Evolutionary conservation across 1,140 invertebrate genomes (phyloP).

Genomic region (Ephestia elutella): DNA sequence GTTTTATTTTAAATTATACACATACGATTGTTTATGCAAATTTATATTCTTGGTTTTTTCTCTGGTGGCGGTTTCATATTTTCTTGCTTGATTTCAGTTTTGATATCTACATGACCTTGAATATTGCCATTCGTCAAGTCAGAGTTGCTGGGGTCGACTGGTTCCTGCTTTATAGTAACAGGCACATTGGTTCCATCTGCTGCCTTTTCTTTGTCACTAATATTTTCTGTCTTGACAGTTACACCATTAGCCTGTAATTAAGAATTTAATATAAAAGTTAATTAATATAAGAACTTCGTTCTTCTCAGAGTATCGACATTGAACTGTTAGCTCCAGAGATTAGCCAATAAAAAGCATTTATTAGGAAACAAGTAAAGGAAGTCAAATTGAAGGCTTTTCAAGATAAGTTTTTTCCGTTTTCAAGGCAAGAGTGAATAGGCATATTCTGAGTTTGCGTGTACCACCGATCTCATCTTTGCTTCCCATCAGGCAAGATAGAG

Average conservation of each 20-base stretch:
- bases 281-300: not conserved
- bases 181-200: conserved; percentile 42
- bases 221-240: conserved; percentile 63
- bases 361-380: too few species aligned
- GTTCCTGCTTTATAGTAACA: conserved; percentile 69
- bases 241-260: conserved; percentile 57
- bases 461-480: too few species aligned
- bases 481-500: too few species aligned
- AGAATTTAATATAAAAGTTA: not conserved
- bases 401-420: too few species aligned
- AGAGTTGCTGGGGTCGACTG: conserved; percentile 47
- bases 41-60: conserved; percentile 80
- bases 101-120: conserved; percentile 67
- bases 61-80: conserved; percentile 92
- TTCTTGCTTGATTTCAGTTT: conserved; percentile 82
- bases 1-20: conserved; percentile 6
- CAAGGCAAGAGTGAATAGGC: too few species aligned
- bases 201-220: conserved; percentile 55
- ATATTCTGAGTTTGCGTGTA: too few species aligned
- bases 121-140: conserved; percentile 61
- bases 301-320: too few species aligned
- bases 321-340: too few species aligned
- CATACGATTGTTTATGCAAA: not conserved
- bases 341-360: too few species aligned
- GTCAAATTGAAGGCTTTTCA: too few species aligned